A percentile compares a stretch with the other conserved stretches of the same genome.
Evolutionary conservation across 2,888 invertebrate species (phyloP).

Genomic region (Caenorhabditis auriculariae): DNA sequence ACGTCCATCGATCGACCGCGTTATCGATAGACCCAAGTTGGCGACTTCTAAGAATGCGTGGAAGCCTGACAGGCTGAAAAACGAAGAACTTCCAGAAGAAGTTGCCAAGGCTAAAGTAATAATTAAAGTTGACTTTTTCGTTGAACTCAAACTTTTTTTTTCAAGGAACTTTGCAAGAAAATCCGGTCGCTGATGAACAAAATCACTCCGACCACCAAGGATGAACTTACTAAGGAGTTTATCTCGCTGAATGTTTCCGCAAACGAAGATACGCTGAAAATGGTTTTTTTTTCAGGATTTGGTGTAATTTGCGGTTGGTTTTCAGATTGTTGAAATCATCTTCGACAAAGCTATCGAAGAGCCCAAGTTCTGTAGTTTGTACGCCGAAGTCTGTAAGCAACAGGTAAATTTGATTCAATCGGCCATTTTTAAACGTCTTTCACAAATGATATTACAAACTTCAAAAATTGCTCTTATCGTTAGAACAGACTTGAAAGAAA

Average conservation of each 20-base stretch:
- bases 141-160: constrained; percentile 1
- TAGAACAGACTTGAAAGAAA: not conserved
- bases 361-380: constrained; percentile 47
- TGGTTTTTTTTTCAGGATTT: not conserved
- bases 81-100: constrained; percentile 12
- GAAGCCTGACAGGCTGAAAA: constrained; percentile 42
- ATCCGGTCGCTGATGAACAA: constrained; percentile 55
- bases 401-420: constrained; percentile 16
- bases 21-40: constrained; percentile 16
- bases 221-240: constrained; percentile 40
- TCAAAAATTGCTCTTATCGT: not conserved
- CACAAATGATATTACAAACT: too few relatives aligned
- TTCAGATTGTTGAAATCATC: constrained; percentile 39
- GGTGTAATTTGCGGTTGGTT: not conserved
- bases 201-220: constrained; percentile 50
- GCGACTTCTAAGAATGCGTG: constrained; percentile 45
- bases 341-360: constrained; percentile 54
- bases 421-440: not conserved
- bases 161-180: constrained; percentile 36
- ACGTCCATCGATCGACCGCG: constrained; percentile 24
- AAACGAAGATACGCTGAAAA: constrained; percentile 10
- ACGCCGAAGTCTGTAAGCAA: constrained; percentile 35
- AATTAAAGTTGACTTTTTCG: not conserved
- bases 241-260: constrained; percentile 32
- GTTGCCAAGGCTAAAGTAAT: constrained; percentile 20